Base-by-base conservation (phyloP, 1,140 invertebrate species). In the Pseudoatta argentina region DNA sequence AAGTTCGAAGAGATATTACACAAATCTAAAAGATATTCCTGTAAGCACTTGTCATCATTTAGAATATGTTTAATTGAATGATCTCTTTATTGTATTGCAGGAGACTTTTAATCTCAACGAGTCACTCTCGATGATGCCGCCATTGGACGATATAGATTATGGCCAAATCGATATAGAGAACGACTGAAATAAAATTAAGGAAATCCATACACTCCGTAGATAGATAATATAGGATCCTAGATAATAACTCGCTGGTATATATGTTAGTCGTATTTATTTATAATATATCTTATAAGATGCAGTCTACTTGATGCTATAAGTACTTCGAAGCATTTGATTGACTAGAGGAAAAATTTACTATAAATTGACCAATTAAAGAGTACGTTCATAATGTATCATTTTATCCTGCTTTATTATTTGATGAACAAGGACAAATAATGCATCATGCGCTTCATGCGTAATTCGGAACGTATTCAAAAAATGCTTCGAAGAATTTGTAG, bases 81-180 rank as follows among this genome's bases (percentile, higher is more conserved):
- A 71, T 86, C 61, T 59, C 51, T 57, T 82, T 72, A 89, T 85
- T 87, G 48, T 87, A 87, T 92, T 91, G 18, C 89, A 96, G 95
- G 95, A 95, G 82, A 93, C 91, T 7, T 94, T 94, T 59, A 92
- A 95, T 59, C 91, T 95, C 34, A 93, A 95, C 57, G 94, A 95
- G 71, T 87, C 92, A 8, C 79, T 95, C 48, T 90, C 92, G 67
- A 90, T 88, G 14, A 87, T 95, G 5, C 94, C 95, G 48, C 92
- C 93, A 4, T 72, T 92, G 67, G 94, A 89, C 3, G 82, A 93
- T 53, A 34, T 91, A 63, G 94, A 95, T 87, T 94, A 95, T 39
- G 87, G 89, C 57, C 93, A 94, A 85, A 88, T 94, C 30, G 93
- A 94, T 30, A 55, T 90, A 63, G 94, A 94, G 24, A 92, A 94